Evolutionary conservation across 2,113 vertebrate species (phyloP), one percentile per base, ranked within the genome.

Genomic region (Theristicus caerulescens): DNA sequence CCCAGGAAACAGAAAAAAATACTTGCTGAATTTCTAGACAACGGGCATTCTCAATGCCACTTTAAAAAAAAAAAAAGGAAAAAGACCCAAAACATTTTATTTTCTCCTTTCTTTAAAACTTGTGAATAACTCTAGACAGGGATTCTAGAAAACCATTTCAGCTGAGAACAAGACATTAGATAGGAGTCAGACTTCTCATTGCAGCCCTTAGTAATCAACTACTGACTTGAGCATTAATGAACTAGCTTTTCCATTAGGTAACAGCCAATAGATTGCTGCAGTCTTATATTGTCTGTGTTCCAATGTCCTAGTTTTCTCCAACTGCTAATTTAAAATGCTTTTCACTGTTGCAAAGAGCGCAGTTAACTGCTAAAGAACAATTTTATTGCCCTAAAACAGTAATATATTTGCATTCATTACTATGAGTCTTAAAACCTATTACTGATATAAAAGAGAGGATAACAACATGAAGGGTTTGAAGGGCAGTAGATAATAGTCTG

Each of bases 341-440:
- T 97, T 91, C 81, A 82, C 72, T 96, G 69, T 84, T 93, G 49
- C 76, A 91, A 94, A 95, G 92, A 94, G 67, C 1, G 24, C n/a
- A 81, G 95, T 91, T 86, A 95, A 92, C 57, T 90, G 88, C 79
- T 94, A 92, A 94, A 95, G 67, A 93, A 88, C 81, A 65, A 82
- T 95, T 97, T 98, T 96, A 96, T 65, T 95, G 85, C 96, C 71
- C 81, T 96, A 96, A 96, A 96, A 82, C 86, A 90, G 82, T 95
- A 95, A 97, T 85, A 70, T 83, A 97, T 97, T 97, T 98, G 94
- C 97, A 97, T 98, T 98, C 95, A 96, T 95, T 97, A 96, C 88
- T 96, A 90, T 58, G 71, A 86, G 51, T 55, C 80, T 95, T 97
- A 95, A 95, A 97, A 94, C 88, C 77, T 95, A 95, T 82, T 97